Base-by-base conservation (phyloP, 1,140 invertebrate species). In the Conopomorpha cramerella region DNA sequence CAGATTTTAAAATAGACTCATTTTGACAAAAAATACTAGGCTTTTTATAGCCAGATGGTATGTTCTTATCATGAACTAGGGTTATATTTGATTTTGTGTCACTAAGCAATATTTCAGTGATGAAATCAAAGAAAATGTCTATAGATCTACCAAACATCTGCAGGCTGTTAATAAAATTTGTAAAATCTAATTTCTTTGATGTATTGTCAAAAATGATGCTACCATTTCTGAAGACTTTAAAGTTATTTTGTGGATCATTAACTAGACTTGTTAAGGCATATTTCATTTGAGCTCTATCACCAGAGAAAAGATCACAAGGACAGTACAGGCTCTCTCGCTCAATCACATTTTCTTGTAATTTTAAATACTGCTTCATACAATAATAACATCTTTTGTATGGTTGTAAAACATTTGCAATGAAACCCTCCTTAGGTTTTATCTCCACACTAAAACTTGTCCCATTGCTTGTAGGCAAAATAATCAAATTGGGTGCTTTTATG, bases 401-500 rank as follows among this genome's bases (percentile, higher is more conserved):
- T 35, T 49, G 61, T 17, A 86, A 80, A 33, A 34, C 52, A 12
- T 64, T 41, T 14, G 77, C 74, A 25, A 85, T 57, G 61, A 83
- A 88, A 11, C 87, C 88, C 70, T 89, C 86, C 50, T 91, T 91
- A 6, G 87, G 86, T 73, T 91, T 90, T 16, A 90, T 84, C 76
- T 90, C 88, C 10, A 90, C 71, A 51, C 85, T 87, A 39, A 55
- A 64, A 33, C 63, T 63, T 15, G 37, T 36, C 27, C 46, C 27
- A 11, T 27, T 31, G 8, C 52, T 49, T 15, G 51, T 19, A 38
- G 32, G 51, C n/a, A 68, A 43, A 3, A 68, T 55, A 16, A 68
- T 55, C 35, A 74, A 59, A 44, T 78, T 76, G 3, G 55, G 51
- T 8, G 65, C 60, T 42, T 58, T 57, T 15, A 76, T 63, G 17